phyloP scores from a whole-genome alignment of 2,888 invertebrate genomes.

The Stomorhina lunata region DNA sequence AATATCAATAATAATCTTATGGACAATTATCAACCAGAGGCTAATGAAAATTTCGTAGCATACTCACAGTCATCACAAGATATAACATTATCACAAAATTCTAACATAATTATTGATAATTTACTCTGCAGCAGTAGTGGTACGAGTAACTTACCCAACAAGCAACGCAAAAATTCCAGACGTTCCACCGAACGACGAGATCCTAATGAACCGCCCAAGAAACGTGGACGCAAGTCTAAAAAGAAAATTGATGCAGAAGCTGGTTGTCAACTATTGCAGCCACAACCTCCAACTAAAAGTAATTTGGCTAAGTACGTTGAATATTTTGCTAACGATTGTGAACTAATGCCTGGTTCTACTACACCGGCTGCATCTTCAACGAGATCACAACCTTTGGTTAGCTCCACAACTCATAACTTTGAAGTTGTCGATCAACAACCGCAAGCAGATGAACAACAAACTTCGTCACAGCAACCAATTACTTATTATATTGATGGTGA shows the following conservation, averaged over 20 bases:
- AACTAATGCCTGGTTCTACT: slow-evolving; percentile 57
- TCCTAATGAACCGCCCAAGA: slow-evolving; percentile 63
- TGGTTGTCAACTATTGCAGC: not conserved
- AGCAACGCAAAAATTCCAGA: slow-evolving; percentile 28
- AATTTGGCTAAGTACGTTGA: slow-evolving; percentile 71
- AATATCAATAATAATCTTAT: slow-evolving; percentile 63
- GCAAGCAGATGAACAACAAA: slow-evolving; percentile 11
- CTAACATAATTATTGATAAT: not conserved
- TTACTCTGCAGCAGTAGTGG: not conserved
- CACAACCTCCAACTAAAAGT: slow-evolving; percentile 66
- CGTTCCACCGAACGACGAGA: not conserved
- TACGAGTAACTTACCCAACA: slow-evolving; percentile 11
- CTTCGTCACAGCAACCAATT: slow-evolving; percentile 50
- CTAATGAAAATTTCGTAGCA: not conserved
- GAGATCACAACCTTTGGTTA: slow-evolving; percentile 67
- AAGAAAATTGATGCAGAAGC: not conserved
- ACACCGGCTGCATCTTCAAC: slow-evolving; percentile 68
- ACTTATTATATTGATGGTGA: slow-evolving; percentile 69
- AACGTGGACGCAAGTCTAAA: slow-evolving; percentile 68
- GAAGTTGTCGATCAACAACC: slow-evolving; percentile 54
- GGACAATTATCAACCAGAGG: slow-evolving; percentile 52
- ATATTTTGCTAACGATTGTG: slow-evolving; percentile 67
- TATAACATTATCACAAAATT: slow-evolving; percentile 22
- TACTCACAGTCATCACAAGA: slow-evolving; percentile 33
- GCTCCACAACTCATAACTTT: slow-evolving; percentile 70